Evolutionary conservation across 2,888 invertebrate species (phyloP), one percentile per base, ranked within the genome.

Genomic region (Argynnis bischoffii): DNA sequence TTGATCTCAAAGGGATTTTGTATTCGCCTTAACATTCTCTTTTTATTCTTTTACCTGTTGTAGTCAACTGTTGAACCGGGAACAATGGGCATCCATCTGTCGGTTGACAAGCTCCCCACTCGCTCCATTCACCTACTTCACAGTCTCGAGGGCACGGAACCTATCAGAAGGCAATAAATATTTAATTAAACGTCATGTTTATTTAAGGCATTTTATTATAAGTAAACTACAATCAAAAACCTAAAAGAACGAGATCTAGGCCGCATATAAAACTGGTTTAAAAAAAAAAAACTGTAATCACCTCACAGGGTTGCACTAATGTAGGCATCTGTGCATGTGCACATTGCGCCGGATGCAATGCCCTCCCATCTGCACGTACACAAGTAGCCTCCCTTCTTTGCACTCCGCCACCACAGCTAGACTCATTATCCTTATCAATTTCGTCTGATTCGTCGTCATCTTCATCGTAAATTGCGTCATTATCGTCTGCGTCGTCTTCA

Each of bases 91-190:
- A 93, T n/a, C 92, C 93, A 61, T 91, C 91, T 13, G 93, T 86
- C 0, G 94, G 94, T 66, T 93, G 92, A 75, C 95, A 95, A 0
- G 94, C 93, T 0, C 94, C 93, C 95, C 95, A 95, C n/a, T 92
- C 87, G 3, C 93, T 89, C 95, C 95, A 95, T 26, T 93, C 90
- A 0, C 94, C 94, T 0, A 94, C 93, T 77, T 93, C 93, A 73
- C 94, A 95, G 76, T 95, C 94, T 56, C 94, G 85, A 2, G 94
- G 93, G 75, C 94, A 94, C 0, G 94, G 93, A 1, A 94, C 93
- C 90, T 94, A 79, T 0, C 8, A 73, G 18, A 18, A 56, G 13
- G 11, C 50, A 41, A 11, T 41, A 41, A 41, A 41, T 41, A 41
- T 11, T 8, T 41, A 41, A 41, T 8, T 41, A 41, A 41, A 41